phyloP scores from a whole-genome alignment of 2,888 invertebrate genomes.

The Aphidius colemani region DNA sequence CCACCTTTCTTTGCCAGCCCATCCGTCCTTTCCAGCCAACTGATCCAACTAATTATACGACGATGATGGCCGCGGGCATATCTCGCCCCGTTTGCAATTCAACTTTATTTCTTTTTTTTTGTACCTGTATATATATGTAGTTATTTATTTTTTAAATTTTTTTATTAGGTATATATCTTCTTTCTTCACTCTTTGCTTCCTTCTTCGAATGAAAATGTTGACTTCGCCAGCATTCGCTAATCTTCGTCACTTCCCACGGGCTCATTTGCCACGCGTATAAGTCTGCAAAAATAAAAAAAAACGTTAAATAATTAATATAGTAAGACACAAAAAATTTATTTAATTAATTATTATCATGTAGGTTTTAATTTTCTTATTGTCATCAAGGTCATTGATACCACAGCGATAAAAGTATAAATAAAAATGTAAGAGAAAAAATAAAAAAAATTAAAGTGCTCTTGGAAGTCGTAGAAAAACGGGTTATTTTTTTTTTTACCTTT shows the following conservation, averaged over 20 bases:
- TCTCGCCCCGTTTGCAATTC: neutral
- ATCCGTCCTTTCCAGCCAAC: neutral
- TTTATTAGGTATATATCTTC: too few species aligned
- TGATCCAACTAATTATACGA: slow-evolving; percentile 2
- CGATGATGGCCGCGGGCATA: neutral
- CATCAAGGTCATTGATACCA: too few species aligned
- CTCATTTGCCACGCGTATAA: slow-evolving; percentile 18
- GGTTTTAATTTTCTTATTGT: too few species aligned
- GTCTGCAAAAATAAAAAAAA: neutral
- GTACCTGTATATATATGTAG: neutral
- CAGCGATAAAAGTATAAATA: too few species aligned
- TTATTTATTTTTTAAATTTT: neutral
- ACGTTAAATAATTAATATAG: too few species aligned
- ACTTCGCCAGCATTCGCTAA: neutral
- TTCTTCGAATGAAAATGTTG: too few species aligned
- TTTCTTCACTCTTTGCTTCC: too few species aligned
- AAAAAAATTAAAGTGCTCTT: neutral
- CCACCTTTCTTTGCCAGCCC: neutral
- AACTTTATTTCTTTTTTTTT: neutral
- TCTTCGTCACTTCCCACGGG: slow-evolving; percentile 19
- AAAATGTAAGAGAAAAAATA: too few species aligned
- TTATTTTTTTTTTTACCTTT: neutral
- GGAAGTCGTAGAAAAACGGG: slow-evolving; percentile 1
- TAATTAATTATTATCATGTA: too few species aligned
- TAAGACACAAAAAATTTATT: too few species aligned